phyloP scores from a whole-genome alignment of 1,140 invertebrate genomes.

The Prorops nasuta region DNA sequence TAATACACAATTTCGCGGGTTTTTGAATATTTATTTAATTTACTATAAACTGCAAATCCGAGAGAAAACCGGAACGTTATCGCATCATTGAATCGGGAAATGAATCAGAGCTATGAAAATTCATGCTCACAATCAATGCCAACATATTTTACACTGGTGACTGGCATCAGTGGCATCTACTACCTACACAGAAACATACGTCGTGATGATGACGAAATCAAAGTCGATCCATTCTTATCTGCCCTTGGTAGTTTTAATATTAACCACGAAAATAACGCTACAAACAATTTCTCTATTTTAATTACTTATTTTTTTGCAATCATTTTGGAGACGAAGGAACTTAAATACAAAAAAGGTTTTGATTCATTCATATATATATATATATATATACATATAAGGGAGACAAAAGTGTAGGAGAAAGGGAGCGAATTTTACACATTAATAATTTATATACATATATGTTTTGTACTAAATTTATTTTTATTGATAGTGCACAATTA shows the following conservation, averaged over 20 bases:
- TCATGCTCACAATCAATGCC: slow-evolving; percentile 27
- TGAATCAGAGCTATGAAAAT: slow-evolving; percentile 15
- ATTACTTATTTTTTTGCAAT: no score
- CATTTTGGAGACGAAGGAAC: no score
- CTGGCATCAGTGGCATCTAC: slow-evolving; percentile 12
- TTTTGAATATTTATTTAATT: not conserved
- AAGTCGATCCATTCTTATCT: slow-evolving; percentile 49
- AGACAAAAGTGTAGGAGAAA: no score
- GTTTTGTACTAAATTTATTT: no score
- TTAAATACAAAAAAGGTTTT: no score
- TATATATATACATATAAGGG: no score
- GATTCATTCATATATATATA: no score
- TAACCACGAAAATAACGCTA: no score
- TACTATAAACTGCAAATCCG: not conserved
- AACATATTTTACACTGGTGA: slow-evolving; percentile 1
- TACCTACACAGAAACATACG: slow-evolving; percentile 18
- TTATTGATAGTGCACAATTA: no score
- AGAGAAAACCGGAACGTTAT: not conserved
- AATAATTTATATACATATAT: no score
- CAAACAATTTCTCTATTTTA: no score
- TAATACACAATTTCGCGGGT: slow-evolving; percentile 9
- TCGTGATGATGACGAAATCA: slow-evolving; percentile 37
- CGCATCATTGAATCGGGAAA: slow-evolving; percentile 17
- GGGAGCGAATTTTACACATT: no score
- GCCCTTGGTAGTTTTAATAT: slow-evolving; percentile 43